phyloP scores from a whole-genome alignment of 2,888 invertebrate species.

The Sesia apiformis region DNA sequence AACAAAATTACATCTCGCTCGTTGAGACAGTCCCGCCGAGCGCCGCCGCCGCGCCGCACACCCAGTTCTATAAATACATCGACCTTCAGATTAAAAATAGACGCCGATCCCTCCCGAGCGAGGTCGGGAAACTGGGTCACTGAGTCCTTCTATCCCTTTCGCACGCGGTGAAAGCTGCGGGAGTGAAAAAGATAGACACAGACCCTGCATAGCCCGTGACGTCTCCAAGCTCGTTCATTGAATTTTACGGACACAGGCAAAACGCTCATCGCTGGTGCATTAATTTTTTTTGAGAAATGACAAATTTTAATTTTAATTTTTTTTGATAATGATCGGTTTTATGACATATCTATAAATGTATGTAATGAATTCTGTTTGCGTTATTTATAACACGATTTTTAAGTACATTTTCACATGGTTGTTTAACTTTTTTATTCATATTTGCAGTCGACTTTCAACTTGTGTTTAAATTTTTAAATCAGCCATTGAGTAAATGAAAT shows the following conservation, averaged over 20 bases:
- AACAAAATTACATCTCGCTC: slow-evolving; percentile 2
- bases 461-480: too few relatives aligned
- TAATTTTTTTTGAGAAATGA: slow-evolving; percentile 14
- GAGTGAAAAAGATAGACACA: slow-evolving; percentile 30
- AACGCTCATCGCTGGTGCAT: slow-evolving; percentile 38
- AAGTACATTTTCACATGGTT: too few relatives aligned
- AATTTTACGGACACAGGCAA: slow-evolving; percentile 50
- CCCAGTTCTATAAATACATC: slow-evolving; percentile 63
- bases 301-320: not conserved
- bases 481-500: too few relatives aligned
- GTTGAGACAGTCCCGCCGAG: slow-evolving; percentile 18
- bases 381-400: too few relatives aligned
- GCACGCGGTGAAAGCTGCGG: slow-evolving; percentile 9
- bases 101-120: slow-evolving; percentile 62
- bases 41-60: slow-evolving; percentile 25
- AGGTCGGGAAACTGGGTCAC: slow-evolving; percentile 71
- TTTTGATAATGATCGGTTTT: not conserved
- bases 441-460: too few relatives aligned
- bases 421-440: too few relatives aligned
- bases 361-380: not conserved
- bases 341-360: not conserved
- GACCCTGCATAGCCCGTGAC: slow-evolving; percentile 58
- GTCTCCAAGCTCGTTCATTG: slow-evolving; percentile 62
- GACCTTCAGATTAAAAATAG: slow-evolving; percentile 74
- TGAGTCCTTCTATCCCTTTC: slow-evolving; percentile 35